A percentile compares a stretch with the other conserved stretches of the same genome.
Evolutionary conservation across 2,888 invertebrate species (phyloP).

Genomic region (Scaptomyza cyrtandrae): DNA sequence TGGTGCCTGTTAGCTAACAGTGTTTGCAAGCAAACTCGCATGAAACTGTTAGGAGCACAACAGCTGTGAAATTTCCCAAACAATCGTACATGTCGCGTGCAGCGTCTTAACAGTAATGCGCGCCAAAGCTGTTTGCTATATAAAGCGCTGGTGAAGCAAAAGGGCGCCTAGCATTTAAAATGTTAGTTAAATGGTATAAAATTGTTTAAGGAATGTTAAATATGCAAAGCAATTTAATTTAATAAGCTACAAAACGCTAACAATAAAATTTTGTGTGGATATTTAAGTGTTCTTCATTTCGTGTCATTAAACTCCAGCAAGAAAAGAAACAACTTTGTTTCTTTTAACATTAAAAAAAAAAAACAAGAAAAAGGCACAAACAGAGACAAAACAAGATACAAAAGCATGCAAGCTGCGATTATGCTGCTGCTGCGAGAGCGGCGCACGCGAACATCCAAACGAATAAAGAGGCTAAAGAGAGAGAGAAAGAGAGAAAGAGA

Average conservation of each 20-base stretch:
- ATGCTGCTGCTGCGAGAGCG: slow-evolving; percentile 38
- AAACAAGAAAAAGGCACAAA: slow-evolving; percentile 1
- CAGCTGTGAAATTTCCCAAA: slow-evolving; percentile 62
- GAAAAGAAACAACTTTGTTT: neutral
- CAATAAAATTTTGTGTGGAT: neutral
- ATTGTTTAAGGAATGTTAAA: neutral
- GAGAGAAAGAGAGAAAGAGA: slow-evolving; percentile 32
- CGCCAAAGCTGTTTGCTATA: slow-evolving; percentile 43
- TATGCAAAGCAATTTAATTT: slow-evolving; percentile 8
- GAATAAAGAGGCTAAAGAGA: slow-evolving; percentile 23
- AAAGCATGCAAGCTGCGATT: slow-evolving; percentile 53
- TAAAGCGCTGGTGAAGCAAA: neutral
- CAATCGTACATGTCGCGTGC: slow-evolving; percentile 39
- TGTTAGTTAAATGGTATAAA: slow-evolving; percentile 12
- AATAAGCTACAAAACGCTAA: neutral
- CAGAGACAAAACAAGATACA: slow-evolving; percentile 22
- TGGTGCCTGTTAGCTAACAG: slow-evolving; percentile 50
- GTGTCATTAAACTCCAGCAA: neutral
- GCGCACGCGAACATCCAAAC: slow-evolving; percentile 41
- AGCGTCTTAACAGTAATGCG: slow-evolving; percentile 27
- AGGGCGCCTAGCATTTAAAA: slow-evolving; percentile 30
- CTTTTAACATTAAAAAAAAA: neutral
- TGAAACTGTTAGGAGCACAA: slow-evolving; percentile 40
- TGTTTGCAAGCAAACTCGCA: slow-evolving; percentile 13
- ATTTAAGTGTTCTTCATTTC: neutral